phyloP scores from a whole-genome alignment of 2,888 invertebrate species.

The Flabesymbios commensalis region DNA sequence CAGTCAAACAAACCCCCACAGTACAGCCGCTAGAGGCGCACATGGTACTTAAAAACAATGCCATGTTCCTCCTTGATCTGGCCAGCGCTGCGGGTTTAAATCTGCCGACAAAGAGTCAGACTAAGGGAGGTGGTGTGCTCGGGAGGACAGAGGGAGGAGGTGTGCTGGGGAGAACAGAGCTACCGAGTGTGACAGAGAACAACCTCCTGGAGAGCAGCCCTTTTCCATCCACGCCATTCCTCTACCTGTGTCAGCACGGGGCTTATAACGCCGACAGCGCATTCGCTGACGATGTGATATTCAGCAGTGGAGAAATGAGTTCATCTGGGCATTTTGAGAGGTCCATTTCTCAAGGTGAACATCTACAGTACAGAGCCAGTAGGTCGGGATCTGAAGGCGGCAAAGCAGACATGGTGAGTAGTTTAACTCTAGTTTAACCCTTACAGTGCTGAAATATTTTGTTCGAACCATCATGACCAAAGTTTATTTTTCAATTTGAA shows the following conservation, averaged over 20 bases:
- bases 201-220: slow-evolving; percentile 48
- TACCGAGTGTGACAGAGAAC: slow-evolving; percentile 54
- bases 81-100: slow-evolving; percentile 73
- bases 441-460: no score
- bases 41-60: slow-evolving; percentile 86
- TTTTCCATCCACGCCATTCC: slow-evolving; percentile 55
- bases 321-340: slow-evolving; percentile 7
- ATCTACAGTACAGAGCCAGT: background rate
- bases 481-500: no score
- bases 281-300: slow-evolving; percentile 57
- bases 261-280: slow-evolving; percentile 55
- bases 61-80: slow-evolving; percentile 87
- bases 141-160: background rate
- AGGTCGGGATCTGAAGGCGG: background rate
- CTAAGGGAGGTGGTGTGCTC: slow-evolving; percentile 1
- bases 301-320: slow-evolving; percentile 40
- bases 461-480: no score
- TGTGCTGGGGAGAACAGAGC: slow-evolving; percentile 43
- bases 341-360: background rate
- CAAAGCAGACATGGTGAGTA: no score
- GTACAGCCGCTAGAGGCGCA: slow-evolving; percentile 63
- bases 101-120: slow-evolving; percentile 40
- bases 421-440: no score
- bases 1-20: slow-evolving; percentile 5
- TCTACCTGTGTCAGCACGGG: slow-evolving; percentile 48